Conservation (phyloP, 2,113 vertebrate species). For the Takifugu bimaculatus region DNA sequence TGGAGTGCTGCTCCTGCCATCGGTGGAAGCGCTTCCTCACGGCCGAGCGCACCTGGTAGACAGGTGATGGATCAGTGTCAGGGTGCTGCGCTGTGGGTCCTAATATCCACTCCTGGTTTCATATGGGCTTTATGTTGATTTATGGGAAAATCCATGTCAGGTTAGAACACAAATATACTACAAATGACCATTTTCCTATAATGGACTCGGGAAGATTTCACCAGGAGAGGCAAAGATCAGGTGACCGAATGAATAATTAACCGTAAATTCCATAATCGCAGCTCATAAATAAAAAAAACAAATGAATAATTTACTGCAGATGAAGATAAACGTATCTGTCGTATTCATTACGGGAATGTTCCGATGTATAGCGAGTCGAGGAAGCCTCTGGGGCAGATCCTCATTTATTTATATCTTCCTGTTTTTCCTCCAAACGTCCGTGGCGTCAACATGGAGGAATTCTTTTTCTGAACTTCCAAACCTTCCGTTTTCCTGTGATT, state of each 20-base stretch:
- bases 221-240: too few relatives aligned
- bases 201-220: too few relatives aligned
- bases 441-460: background rate
- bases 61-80: background rate
- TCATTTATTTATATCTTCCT: background rate
- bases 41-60: constrained; percentile 83
- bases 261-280: background rate
- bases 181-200: background rate
- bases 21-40: constrained; percentile 90
- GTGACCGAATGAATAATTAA: background rate
- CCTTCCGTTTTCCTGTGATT: too few relatives aligned
- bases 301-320: background rate
- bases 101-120: background rate
- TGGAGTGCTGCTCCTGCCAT: constrained; percentile 94
- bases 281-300: background rate
- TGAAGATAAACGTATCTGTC: background rate
- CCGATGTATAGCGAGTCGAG: background rate
- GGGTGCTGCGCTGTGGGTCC: background rate
- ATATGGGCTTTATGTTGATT: background rate
- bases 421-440: background rate
- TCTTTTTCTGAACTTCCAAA: too few relatives aligned
- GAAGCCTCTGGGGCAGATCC: background rate
- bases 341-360: background rate
- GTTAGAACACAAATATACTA: background rate
- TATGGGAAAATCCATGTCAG: background rate